Evolutionary conservation across 2,888 invertebrate genomes (phyloP).

Genomic region (Seira musarum): DNA sequence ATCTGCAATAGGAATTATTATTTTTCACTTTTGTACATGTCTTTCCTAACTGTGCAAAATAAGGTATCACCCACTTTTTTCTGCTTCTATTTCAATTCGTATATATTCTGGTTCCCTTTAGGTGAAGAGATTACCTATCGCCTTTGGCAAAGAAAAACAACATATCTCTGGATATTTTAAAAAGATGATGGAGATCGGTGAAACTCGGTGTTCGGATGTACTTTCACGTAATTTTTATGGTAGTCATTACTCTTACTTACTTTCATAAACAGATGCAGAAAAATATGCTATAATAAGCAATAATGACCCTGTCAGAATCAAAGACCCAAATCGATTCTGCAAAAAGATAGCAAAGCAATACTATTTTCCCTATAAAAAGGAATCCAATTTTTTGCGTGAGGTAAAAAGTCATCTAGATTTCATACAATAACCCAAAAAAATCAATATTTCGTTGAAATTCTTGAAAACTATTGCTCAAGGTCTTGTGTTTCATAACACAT

Average conservation of each 20-base stretch:
- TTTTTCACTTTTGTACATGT: too few relatives aligned
- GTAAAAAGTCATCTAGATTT: too few relatives aligned
- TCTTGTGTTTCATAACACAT: too few relatives aligned
- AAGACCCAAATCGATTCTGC: background rate
- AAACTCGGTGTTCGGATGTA: conserved; percentile 24
- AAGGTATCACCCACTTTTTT: background rate
- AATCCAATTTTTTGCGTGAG: too few relatives aligned
- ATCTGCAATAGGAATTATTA: too few relatives aligned
- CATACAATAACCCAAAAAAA: too few relatives aligned
- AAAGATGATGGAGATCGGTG: conserved; percentile 10
- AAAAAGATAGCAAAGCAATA: background rate
- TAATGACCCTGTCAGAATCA: background rate
- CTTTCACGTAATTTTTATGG: background rate
- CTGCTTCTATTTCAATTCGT: background rate
- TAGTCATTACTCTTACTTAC: background rate
- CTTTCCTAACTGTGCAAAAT: background rate
- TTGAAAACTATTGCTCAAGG: too few relatives aligned
- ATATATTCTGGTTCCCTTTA: background rate
- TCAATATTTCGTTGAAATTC: too few relatives aligned
- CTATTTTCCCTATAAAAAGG: too few relatives aligned
- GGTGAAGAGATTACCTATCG: background rate
- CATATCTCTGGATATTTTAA: background rate
- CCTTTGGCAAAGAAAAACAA: background rate
- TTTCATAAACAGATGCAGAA: conserved; percentile 6
- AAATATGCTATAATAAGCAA: background rate